Conservation (phyloP, 2,797 vertebrate species). For the Phoebastria nigripes region DNA sequence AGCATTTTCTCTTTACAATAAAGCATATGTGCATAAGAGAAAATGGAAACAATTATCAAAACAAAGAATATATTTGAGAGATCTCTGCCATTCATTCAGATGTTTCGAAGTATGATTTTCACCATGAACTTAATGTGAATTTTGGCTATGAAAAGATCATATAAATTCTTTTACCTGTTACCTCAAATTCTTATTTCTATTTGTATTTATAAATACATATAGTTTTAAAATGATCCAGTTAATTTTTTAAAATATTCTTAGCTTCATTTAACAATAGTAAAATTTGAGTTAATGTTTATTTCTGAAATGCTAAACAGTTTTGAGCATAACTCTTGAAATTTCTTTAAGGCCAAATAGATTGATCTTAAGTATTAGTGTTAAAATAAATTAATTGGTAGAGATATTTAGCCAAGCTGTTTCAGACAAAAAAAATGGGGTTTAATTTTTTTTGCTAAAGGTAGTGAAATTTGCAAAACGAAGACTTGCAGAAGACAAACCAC, state of each 20-base stretch:
- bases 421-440: accelerated
- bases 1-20: neutral
- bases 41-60: neutral
- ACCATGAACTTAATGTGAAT: neutral
- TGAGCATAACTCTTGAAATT: accelerated
- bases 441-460: neutral
- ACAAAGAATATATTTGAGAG: neutral
- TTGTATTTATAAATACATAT: neutral
- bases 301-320: neutral
- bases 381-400: neutral
- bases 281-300: neutral
- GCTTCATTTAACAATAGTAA: neutral
- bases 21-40: neutral
- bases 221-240: neutral
- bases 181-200: neutral
- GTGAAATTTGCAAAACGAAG: neutral
- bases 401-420: neutral
- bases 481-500: neutral
- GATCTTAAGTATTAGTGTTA: neutral
- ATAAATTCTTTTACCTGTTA: neutral
- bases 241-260: neutral
- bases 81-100: neutral
- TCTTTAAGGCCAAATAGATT: neutral
- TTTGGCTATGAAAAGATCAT: too few relatives aligned
- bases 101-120: neutral